Conservation (phyloP, 2,797 vertebrate species). For the Linurgus olivaceus region DNA sequence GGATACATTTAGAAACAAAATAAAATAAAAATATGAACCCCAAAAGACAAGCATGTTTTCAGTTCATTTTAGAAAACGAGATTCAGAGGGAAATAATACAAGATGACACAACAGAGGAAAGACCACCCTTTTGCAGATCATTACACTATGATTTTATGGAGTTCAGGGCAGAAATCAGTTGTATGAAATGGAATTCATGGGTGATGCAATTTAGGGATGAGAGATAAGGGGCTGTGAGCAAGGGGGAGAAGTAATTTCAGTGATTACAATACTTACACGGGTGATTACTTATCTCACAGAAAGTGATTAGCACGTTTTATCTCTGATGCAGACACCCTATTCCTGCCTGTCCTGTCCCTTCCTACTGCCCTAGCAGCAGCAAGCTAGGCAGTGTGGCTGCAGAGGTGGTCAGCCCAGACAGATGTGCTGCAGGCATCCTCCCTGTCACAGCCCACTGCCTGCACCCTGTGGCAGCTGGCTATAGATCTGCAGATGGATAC, state of each 20-base stretch:
- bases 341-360: background rate
- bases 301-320: background rate
- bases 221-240: background rate
- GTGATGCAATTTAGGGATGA: background rate
- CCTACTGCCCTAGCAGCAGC: background rate
- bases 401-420: background rate
- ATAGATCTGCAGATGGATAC: accelerated
- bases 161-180: background rate
- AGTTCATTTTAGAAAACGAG: background rate
- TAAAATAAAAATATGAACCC: background rate
- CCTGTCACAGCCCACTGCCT: background rate
- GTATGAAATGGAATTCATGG: background rate
- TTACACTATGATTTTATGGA: background rate
- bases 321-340: background rate
- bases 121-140: background rate
- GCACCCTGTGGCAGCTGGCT: background rate
- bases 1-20: background rate
- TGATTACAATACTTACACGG: background rate
- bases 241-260: background rate
- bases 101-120: background rate
- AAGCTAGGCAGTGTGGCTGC: background rate
- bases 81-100: background rate
- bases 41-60: background rate
- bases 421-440: accelerated
- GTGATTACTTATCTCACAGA: background rate